These are phyloP conservation scores for Apis dorsata DNA, from an alignment of 1,140 invertebrate species.

Conservation along the genomic window DNA sequence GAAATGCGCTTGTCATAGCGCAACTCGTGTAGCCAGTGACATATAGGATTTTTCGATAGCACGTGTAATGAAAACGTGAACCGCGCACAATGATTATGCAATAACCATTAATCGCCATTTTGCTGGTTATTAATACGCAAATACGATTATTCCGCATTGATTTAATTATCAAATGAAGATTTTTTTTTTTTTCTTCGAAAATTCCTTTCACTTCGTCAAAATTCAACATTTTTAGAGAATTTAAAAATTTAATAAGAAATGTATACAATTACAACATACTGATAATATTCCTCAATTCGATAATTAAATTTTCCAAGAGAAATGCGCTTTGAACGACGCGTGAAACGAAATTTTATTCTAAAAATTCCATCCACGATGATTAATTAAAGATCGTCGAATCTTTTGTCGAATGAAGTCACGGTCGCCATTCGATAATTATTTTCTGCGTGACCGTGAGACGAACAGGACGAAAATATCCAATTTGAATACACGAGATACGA, in stretches of 20 bases:
- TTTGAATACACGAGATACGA: not conserved
- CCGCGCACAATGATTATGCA: conserved; percentile 3
- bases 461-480: conserved; percentile 29
- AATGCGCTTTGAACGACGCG: too few relatives aligned
- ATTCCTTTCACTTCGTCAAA: too few relatives aligned
- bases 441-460: conserved; percentile 14
- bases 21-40: not conserved
- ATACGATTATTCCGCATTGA: not conserved
- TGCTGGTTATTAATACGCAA: not conserved
- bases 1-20: not conserved
- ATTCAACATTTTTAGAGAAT: too few relatives aligned
- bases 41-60: not conserved
- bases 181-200: too few relatives aligned
- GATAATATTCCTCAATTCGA: too few relatives aligned
- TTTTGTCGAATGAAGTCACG: conserved; percentile 19
- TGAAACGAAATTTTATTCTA: too few relatives aligned
- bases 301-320: too few relatives aligned
- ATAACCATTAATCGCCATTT: not conserved
- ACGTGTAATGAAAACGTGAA: conserved; percentile 15
- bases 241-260: too few relatives aligned
- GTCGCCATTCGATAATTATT: conserved; percentile 29
- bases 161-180: conserved; percentile 1
- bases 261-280: too few relatives aligned
- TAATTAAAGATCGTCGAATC: not conserved
- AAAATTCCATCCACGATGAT: too few relatives aligned